Percentiles rank a stretch among this genome's conserved stretches.
phyloP scores from a whole-genome alignment of 1,140 invertebrate species.

The Drosophila takahashii region DNA sequence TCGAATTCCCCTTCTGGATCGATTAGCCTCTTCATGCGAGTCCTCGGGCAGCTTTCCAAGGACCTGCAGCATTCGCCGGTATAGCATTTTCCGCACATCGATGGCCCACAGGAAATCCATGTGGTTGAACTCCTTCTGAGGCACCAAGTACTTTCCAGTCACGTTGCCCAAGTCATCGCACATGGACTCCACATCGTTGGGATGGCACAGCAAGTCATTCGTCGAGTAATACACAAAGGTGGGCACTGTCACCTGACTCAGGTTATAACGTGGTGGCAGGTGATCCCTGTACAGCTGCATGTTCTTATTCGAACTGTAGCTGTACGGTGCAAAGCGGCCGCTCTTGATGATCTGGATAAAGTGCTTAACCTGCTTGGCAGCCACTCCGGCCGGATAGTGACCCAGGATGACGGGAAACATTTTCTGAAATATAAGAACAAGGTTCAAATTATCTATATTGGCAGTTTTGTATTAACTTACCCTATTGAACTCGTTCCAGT shows the following conservation, averaged over 20 bases:
- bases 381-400: slow-evolving; percentile 87
- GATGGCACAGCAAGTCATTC: slow-evolving; percentile 87
- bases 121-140: slow-evolving; percentile 87
- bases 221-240: slow-evolving; percentile 87
- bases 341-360: slow-evolving; percentile 82
- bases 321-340: slow-evolving; percentile 75
- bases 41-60: slow-evolving; percentile 50
- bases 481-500: slow-evolving; percentile 81
- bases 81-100: slow-evolving; percentile 87
- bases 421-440: slow-evolving; percentile 75
- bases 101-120: slow-evolving; percentile 89
- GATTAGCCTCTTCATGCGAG: slow-evolving; percentile 7
- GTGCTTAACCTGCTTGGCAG: slow-evolving; percentile 82
- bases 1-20: background rate
- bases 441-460: fast-evolving
- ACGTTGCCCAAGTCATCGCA: slow-evolving; percentile 85
- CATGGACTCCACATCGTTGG: slow-evolving; percentile 88
- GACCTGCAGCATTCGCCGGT: slow-evolving; percentile 86
- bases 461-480: slow-evolving; percentile 68
- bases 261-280: slow-evolving; percentile 86
- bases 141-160: slow-evolving; percentile 87
- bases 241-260: slow-evolving; percentile 88
- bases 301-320: slow-evolving; percentile 84
- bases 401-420: slow-evolving; percentile 90
- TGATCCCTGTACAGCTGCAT: slow-evolving; percentile 84